Conservation (phyloP, 1,140 invertebrate species). For the Grapholita molesta region DNA sequence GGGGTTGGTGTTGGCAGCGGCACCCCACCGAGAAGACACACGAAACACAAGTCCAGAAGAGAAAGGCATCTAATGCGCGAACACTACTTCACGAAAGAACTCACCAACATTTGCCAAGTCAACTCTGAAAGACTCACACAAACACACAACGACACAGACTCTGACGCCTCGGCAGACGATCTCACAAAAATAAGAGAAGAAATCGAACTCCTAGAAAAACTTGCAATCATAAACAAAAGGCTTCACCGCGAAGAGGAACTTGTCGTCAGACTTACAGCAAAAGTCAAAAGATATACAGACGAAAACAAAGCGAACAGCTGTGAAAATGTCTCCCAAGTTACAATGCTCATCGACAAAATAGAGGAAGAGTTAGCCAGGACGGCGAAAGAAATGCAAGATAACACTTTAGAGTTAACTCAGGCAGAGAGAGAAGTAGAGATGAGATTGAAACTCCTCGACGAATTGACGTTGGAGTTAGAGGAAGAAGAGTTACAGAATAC, state of each 20-base stretch:
- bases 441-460: slow-evolving; percentile 81
- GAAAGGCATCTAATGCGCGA: slow-evolving; percentile 74
- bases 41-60: slow-evolving; percentile 75
- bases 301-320: slow-evolving; percentile 79
- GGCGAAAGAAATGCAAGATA: slow-evolving; percentile 81
- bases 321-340: slow-evolving; percentile 74
- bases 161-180: slow-evolving; percentile 72
- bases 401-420: slow-evolving; percentile 80
- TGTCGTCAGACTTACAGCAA: slow-evolving; percentile 81
- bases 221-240: slow-evolving; percentile 84
- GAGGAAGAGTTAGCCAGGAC: slow-evolving; percentile 79
- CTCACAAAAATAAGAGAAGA: slow-evolving; percentile 79
- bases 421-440: slow-evolving; percentile 81
- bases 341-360: slow-evolving; percentile 74
- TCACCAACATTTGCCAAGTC: slow-evolving; percentile 74
- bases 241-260: slow-evolving; percentile 85
- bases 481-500: slow-evolving; percentile 80
- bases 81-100: slow-evolving; percentile 76
- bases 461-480: slow-evolving; percentile 82
- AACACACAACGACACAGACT: slow-evolving; percentile 77
- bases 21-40: slow-evolving; percentile 69
- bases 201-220: slow-evolving; percentile 83
- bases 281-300: slow-evolving; percentile 82
- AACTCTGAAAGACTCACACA: slow-evolving; percentile 74
- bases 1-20: slow-evolving; percentile 76